Base-by-base conservation (phyloP, 2,113 vertebrate genomes). In the Microcebus ravelobensis region DNA sequence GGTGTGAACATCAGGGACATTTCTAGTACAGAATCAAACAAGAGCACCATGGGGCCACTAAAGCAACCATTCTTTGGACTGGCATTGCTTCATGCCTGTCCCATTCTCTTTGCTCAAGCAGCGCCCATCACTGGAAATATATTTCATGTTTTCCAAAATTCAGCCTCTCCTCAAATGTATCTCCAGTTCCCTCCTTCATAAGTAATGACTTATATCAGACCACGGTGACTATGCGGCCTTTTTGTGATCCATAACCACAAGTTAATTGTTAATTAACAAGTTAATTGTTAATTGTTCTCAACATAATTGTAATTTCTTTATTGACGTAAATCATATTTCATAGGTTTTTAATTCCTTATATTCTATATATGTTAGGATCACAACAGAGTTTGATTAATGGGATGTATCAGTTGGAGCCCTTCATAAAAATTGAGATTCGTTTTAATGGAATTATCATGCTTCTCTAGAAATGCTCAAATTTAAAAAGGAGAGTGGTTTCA, bases 371-470 rank as follows among this genome's bases (percentile, higher is more conserved):
- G 71, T 57, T 27, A 82, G 34, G 42, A 76, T 70, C 39, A 74
- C 80, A 71, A 10, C 55, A 48, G 23, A 89, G 79, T 50, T 34
- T 83, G 94, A 90, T 95, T 55, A 48, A 67, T 67, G 3, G 12
- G 45, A 52, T 42, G 17, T 74, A 31, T 88, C 61, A 20, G 27
- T 27, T 67, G 61, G 74, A 55, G 34, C 20, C 18, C 3, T 87
- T 88, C 52, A 55, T 55, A 55, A 55, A 55, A 55, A 55, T 55
- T 18, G 17, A 55, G 52, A 55, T 55, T 55, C 52, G 17, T 18
- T 94, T 71, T 57, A 86, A 73, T 77, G 55, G 6, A 93, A 74
- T 83, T 73, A 29, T 31, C n/a, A 29, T 90, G 29, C 34, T 70
- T 34, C 14, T 5, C n/a, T 68, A 31, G 15, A 90, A 87, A 87